Percentiles rank a stretch among this genome's conserved stretches.
These are phyloP conservation scores for Mycteria americana DNA, from an alignment of 2,797 vertebrate species.

Conservation along the genomic window DNA sequence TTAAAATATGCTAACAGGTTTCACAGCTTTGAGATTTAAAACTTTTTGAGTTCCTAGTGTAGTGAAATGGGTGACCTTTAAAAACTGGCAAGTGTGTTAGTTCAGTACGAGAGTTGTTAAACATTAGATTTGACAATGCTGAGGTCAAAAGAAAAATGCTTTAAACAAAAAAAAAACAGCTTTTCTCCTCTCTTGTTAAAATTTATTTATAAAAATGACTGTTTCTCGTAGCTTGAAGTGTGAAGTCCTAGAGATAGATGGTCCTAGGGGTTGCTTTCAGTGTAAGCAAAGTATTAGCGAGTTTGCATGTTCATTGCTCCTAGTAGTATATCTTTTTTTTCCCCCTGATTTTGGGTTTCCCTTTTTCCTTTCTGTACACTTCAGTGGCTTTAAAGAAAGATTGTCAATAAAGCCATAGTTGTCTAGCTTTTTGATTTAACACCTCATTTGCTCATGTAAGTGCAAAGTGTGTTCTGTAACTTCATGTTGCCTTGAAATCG, in stretches of 20 bases:
- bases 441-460: neutral
- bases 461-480: neutral
- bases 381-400: neutral
- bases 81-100: neutral
- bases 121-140: fast-evolving
- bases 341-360: neutral
- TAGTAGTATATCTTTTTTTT: neutral
- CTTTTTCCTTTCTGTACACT: neutral
- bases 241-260: neutral
- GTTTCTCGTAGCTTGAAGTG: neutral
- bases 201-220: neutral
- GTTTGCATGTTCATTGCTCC: neutral
- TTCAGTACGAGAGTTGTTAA: neutral
- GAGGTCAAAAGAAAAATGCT: neutral
- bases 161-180: neutral
- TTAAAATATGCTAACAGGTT: neutral
- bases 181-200: neutral
- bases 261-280: neutral
- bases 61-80: neutral
- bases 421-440: neutral
- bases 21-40: neutral
- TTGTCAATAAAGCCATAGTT: neutral
- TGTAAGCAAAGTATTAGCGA: neutral
- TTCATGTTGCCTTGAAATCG: neutral
- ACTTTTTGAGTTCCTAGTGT: neutral